These are phyloP conservation scores for Talpa occidentalis DNA, from an alignment of 2,113 vertebrate genomes.

Conservation along the genomic window DNA sequence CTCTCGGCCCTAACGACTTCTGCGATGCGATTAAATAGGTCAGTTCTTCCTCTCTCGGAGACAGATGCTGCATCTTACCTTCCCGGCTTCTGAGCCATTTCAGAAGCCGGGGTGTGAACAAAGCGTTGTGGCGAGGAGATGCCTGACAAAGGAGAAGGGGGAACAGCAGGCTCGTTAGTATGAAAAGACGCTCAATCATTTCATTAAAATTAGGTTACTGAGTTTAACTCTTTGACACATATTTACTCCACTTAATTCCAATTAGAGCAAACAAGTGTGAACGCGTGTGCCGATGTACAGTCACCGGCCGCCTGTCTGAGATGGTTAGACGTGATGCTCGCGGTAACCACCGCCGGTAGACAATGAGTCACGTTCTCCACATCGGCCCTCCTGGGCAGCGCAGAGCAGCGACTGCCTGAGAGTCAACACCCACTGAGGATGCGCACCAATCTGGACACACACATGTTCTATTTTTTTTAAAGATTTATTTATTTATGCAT, in stretches of 20 bases:
- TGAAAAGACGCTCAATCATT: slow-evolving; percentile 38
- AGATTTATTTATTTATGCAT: no score
- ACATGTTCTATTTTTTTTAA: not conserved
- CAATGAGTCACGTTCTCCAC: no score
- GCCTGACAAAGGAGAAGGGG: not conserved
- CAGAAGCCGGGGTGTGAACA: not conserved
- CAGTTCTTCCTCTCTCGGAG: no score
- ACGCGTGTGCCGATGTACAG: slow-evolving; percentile 41
- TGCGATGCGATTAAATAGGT: no score
- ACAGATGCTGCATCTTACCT: no score
- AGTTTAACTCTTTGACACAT: slow-evolving; percentile 68
- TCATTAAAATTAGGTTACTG: slow-evolving; percentile 50
- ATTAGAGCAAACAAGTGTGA: slow-evolving; percentile 65
- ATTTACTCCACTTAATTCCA: slow-evolving; percentile 79
- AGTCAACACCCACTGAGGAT: slow-evolving; percentile 62
- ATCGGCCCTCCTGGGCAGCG: no score
- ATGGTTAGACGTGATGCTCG: slow-evolving; percentile 34
- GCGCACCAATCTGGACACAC: slow-evolving; percentile 70
- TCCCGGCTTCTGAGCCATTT: not conserved
- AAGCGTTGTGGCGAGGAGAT: not conserved
- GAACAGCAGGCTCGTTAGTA: not conserved
- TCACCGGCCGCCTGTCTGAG: not conserved
- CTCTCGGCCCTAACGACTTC: no score
- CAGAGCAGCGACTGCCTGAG: slow-evolving; percentile 33
- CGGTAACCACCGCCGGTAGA: no score